These are phyloP conservation scores for Galagoides demidoff DNA, from an alignment of 2,797 vertebrate species.

Conservation along the genomic window DNA sequence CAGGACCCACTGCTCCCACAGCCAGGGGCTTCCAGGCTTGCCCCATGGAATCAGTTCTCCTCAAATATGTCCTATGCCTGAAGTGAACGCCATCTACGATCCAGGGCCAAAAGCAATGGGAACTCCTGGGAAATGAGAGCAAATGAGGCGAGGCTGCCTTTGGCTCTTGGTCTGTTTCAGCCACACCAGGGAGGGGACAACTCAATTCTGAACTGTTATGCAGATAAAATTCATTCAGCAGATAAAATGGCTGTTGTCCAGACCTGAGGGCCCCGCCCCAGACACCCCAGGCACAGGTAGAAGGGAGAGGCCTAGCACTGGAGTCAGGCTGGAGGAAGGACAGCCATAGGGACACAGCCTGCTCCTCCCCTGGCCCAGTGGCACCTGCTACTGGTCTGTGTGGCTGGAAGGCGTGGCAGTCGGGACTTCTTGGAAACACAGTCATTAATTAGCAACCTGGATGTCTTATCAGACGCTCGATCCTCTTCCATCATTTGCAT, in stretches of 20 bases:
- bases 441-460: not conserved
- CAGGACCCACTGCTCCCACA: too few species aligned
- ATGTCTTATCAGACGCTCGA: not conserved
- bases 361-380: rapidly evolving
- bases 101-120: not conserved
- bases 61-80: not conserved
- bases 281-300: rapidly evolving
- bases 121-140: not conserved
- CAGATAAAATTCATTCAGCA: not conserved
- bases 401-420: not conserved
- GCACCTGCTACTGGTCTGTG: not conserved
- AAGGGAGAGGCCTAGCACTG: rapidly evolving
- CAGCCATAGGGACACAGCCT: rapidly evolving
- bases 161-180: not conserved
- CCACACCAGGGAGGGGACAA: rapidly evolving
- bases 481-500: not conserved
- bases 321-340: too few species aligned
- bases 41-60: not conserved
- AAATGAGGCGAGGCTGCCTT: not conserved
- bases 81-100: not conserved
- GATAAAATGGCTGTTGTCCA: not conserved
- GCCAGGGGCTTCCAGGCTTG: not conserved
- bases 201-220: rapidly evolving
- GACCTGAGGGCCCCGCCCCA: not conserved
- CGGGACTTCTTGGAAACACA: not conserved